Conservation (phyloP, 2,113 vertebrate species). For the Collichthys lucidus region DNA sequence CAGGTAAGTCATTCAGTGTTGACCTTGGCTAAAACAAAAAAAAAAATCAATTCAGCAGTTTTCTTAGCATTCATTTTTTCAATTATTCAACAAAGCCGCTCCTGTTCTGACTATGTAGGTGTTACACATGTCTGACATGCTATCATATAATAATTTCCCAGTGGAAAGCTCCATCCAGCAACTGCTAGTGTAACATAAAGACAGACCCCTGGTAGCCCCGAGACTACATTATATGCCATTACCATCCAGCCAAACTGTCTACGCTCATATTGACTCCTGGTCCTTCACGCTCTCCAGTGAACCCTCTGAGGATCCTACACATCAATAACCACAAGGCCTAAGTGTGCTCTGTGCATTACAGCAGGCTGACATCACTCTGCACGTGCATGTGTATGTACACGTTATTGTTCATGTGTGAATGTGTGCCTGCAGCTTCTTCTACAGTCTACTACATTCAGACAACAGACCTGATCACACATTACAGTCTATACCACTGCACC, state of each 20-base stretch:
- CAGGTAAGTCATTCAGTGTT: background rate
- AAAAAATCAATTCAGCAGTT: conserved; percentile 8
- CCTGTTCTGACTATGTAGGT: background rate
- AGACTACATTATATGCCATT: conserved; percentile 61
- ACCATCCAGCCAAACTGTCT: conserved; percentile 65
- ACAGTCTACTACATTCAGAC: conserved; percentile 16
- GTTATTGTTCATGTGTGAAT: conserved; percentile 19
- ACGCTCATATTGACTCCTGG: conserved; percentile 68
- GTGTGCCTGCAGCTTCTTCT: conserved; percentile 38
- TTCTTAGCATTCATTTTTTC: background rate
- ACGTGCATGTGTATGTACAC: background rate
- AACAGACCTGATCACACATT: conserved; percentile 19
- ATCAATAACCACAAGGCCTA: conserved; percentile 62
- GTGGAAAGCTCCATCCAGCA: conserved; percentile 8
- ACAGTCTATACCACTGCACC: background rate
- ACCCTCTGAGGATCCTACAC: conserved; percentile 49
- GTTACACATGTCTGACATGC: conserved; percentile 20
- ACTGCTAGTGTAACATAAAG: conserved; percentile 34
- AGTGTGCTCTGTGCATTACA: conserved; percentile 17
- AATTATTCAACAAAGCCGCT: background rate
- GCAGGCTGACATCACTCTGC: conserved; percentile 18
- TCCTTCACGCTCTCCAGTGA: conserved; percentile 34
- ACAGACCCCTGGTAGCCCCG: conserved; percentile 13
- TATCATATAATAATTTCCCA: conserved; percentile 28
- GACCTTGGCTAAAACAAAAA: background rate